Evolutionary conservation across 2,888 invertebrate genomes (phyloP), one percentile per base, ranked within the genome.

Genomic region (Pandemis cinnamomeana): DNA sequence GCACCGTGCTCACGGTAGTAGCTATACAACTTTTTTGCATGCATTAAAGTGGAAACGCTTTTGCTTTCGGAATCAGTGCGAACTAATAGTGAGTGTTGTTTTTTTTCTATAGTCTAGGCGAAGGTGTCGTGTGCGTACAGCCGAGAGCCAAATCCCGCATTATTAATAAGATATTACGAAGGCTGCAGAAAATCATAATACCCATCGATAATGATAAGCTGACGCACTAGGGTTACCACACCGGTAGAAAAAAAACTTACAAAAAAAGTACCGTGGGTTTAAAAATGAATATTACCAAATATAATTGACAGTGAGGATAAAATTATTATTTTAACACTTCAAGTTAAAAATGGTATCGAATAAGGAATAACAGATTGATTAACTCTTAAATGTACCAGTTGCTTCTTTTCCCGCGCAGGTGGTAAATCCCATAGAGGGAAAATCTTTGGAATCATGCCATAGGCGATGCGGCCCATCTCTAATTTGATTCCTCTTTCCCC

Each of bases 161-260:
- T 67, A 67, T 67, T 72, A 72, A 72, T 67, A 67, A 72, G 71
- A 66, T 46, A 11, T 66, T 71, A 67, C 66, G 75, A 66, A 67
- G 62, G 69, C 67, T 62, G 71, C 76, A 76, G 74, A 72, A 77
- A 75, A 77, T 71, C 76, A 77, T 77, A 77, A 77, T 77, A 76
- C 71, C 75, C 77, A 75, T 77, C 77, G 71, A 76, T 77, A 75
- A 77, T 72, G 72, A 72, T 77, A 77, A 76, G 73, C 77, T 70
- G 69, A 63, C 69, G 53, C 46, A 27, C 69, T 72, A 70, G 67
- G 76, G 76, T 76, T 66, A 53, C 77, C 67, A 75, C 44, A 55
- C 42, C 10, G 7, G 42, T 53, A n/a, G 20, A 20, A 55, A 15
- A 55, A 20, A 51, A n/a, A 51, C n/a, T n/a, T n/a, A 7, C 6